Conservation (phyloP, 2,113 vertebrate genomes). For the Elaphurus davidianus region DNA sequence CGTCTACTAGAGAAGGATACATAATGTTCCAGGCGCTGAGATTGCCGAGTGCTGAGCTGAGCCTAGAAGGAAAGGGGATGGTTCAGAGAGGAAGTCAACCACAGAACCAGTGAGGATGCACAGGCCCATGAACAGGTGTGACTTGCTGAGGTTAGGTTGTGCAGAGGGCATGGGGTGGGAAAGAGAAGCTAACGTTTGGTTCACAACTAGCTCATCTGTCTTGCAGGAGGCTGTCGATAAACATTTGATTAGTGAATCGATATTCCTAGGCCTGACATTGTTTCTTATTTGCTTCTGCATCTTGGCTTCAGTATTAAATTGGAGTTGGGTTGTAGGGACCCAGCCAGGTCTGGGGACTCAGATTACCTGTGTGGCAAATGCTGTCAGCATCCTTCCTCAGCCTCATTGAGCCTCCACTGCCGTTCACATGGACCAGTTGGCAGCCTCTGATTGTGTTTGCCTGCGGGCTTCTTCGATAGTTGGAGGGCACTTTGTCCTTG, state of each 20-base stretch:
- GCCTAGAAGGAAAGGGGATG: not conserved
- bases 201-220: not conserved
- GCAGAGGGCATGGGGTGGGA: not conserved
- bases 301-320: not conserved
- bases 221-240: not conserved
- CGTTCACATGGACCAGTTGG: fast-evolving
- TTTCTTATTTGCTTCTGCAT: not conserved
- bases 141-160: not conserved
- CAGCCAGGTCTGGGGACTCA: not conserved
- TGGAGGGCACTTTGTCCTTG: not conserved
- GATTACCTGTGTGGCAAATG: not conserved
- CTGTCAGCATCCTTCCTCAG: not conserved
- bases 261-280: not conserved
- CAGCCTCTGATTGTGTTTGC: not conserved
- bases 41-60: not conserved
- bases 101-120: not conserved
- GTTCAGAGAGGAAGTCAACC: not conserved
- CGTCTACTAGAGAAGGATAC: not conserved
- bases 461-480: not conserved
- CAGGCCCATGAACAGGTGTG: too few relatives aligned
- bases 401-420: not conserved
- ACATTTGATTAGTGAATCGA: not conserved
- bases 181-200: not conserved
- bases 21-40: not conserved
- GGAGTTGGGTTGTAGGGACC: not conserved